These are phyloP conservation scores for Mesitornis unicolor DNA, from an alignment of 2,113 vertebrate species.

Conservation along the genomic window DNA sequence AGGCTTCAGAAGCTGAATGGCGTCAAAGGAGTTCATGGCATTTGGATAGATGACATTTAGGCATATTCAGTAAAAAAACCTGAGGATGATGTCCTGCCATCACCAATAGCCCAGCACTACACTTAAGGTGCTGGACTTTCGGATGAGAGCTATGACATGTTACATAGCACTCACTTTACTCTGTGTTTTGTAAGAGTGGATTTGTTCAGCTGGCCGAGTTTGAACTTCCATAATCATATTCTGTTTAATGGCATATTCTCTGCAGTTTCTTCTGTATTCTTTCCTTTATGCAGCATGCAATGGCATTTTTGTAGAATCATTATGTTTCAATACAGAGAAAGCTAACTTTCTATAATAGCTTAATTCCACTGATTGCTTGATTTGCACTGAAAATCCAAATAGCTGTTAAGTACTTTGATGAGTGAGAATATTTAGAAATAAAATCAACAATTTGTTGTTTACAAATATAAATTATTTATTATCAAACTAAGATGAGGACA, in stretches of 20 bases:
- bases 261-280: background rate
- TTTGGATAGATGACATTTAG: background rate
- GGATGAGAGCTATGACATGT: background rate
- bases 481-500: background rate
- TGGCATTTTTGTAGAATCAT: background rate
- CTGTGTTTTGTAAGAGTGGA: background rate
- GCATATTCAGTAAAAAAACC: background rate
- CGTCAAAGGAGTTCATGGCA: background rate
- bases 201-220: background rate
- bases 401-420: background rate
- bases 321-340: background rate
- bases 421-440: background rate
- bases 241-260: background rate
- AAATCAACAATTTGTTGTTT: background rate
- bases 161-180: background rate
- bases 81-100: background rate
- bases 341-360: background rate
- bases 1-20: background rate
- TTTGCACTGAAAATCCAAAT: background rate
- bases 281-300: background rate
- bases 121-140: background rate
- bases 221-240: background rate
- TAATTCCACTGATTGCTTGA: background rate
- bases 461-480: background rate
- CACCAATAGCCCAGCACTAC: background rate